Conservation (phyloP, 2,113 vertebrate genomes). For the Vulpes lagopus region DNA sequence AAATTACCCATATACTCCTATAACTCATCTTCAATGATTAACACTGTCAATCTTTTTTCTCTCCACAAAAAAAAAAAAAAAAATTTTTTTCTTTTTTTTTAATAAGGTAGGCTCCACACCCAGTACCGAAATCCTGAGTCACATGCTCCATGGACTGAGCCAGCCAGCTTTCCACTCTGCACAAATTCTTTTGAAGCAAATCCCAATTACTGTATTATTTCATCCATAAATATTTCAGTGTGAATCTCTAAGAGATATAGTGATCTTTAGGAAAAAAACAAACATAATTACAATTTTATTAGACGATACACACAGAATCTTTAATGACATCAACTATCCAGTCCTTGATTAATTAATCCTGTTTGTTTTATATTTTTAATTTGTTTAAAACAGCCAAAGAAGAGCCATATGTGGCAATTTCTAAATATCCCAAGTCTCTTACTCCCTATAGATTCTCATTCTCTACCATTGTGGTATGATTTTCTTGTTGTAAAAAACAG, state of each 20-base stretch:
- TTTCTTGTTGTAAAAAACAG: not conserved
- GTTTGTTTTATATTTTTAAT: constrained; percentile 18
- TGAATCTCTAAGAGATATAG: not conserved
- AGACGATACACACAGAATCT: not conserved
- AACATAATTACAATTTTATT: not conserved
- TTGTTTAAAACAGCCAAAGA: not conserved
- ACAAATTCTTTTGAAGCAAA: not conserved
- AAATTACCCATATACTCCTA: not conserved
- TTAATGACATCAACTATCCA: not conserved
- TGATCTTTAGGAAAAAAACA: not conserved
- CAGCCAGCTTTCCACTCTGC: not conserved
- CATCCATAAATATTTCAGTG: not conserved
- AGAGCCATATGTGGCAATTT: not conserved
- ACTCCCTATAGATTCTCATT: not conserved
- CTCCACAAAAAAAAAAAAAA: not conserved
- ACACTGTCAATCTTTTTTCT: not conserved
- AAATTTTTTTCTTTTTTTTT: not conserved
- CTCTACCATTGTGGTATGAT: not conserved
- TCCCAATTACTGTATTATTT: not conserved
- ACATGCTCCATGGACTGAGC: not conserved
- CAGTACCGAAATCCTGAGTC: not conserved
- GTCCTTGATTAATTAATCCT: not conserved
- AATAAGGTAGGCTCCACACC: not conserved
- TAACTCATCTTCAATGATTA: not conserved
- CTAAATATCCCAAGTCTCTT: not conserved